Percentiles rank a stretch among this genome's conserved stretches.
Conservation (phyloP, 37 sponge, comb jelly and placozoan species). For the Diacarnus erythraeanus region DNA sequence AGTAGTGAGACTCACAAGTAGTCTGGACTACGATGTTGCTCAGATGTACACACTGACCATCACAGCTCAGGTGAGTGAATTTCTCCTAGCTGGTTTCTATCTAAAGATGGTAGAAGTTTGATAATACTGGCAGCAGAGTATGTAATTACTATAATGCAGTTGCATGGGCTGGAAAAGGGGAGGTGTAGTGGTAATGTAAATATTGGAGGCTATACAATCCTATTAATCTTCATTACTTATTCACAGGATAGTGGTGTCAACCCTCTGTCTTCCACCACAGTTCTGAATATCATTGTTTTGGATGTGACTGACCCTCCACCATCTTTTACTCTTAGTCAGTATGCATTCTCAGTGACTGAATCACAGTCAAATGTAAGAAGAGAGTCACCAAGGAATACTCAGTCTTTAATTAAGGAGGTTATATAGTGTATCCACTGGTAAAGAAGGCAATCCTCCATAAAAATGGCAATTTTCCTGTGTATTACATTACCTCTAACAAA, state of each 20-base stretch:
- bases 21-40: neutral
- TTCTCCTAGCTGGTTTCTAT: too few species aligned
- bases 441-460: too few species aligned
- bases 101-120: too few species aligned
- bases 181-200: too few species aligned
- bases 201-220: too few species aligned
- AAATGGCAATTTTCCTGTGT: too few species aligned
- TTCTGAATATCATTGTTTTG: constrained; percentile 8
- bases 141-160: too few species aligned
- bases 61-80: neutral
- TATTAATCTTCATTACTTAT: neutral
- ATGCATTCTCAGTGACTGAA: constrained; percentile 18
- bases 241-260: constrained; percentile 34
- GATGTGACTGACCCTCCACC: constrained; percentile 18
- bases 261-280: neutral
- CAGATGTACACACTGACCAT: neutral
- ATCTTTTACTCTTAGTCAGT: constrained; percentile 11
- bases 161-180: too few species aligned
- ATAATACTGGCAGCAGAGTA: too few species aligned
- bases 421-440: too few species aligned
- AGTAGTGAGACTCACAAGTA: neutral
- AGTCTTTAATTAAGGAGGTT: too few species aligned
- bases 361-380: neutral
- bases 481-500: too few species aligned
- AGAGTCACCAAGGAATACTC: neutral